Base-by-base conservation (phyloP, 2,888 invertebrate species). In the Aphodius sticticus region DNA sequence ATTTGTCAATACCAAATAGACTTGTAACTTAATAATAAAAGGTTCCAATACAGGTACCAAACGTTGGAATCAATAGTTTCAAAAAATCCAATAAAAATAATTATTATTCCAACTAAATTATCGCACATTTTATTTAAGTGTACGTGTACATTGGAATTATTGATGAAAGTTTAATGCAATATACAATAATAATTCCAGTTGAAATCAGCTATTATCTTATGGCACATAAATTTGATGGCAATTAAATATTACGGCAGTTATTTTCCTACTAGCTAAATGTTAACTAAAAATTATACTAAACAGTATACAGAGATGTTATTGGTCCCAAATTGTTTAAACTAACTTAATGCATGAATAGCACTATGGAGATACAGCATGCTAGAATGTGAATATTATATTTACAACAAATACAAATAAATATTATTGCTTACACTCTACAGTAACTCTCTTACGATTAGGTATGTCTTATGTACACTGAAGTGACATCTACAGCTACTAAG, bases 161-260 rank as follows among this genome's bases (percentile, higher is more conserved):
- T n/a, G n/a, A n/a, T n/a, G n/a, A n/a, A n/a, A n/a, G n/a, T n/a
- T 74, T 16, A 37, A 74, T 16, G 6, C 16, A 26, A 74, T 74
- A n/a, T 53, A 7, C 53, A 53, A 26, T 1, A 37, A 74, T 74
- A 74, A 74, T 26, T n/a, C 16, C 36, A 9, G 16, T 36, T 26
- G 6, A 74, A 74, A 74, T 16, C n/a, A 16, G 35, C 16, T n/a
- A 69, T 9, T 69, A 69, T 14, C n/a, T 77, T 7, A 77, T 26
- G 26, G 38, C 35, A 76, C 53, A 77, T 69, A 35, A 69, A 69
- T 69, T 69, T 35, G 16, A 69, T 69, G 15, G 70, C 9, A 69
- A 70, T 53, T 70, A 79, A 38, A 79, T 26, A 69, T 53, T 37
- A 76, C 76, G 76, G 76, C 76, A 79, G 76, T 79, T 69, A 76